Base-by-base conservation (phyloP, 2,113 vertebrate species). In the Ailuropoda melanoleuca region DNA sequence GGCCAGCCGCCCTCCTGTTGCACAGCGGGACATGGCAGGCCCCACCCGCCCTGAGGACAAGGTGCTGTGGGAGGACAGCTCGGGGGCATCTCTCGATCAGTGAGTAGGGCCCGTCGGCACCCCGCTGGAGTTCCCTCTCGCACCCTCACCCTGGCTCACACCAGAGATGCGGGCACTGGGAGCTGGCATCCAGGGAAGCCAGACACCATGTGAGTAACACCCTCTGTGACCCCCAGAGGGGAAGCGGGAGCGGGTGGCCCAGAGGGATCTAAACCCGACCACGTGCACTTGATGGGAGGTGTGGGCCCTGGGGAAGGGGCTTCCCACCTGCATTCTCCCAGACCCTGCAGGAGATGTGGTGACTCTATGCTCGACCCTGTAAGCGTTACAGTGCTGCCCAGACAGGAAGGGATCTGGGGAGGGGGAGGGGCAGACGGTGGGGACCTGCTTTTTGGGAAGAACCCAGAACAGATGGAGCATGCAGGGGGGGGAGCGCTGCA, bases 1-100 rank as follows among this genome's bases (percentile, higher is more conserved):
- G 81, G n/a, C 15, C 48, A 26, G 77, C 37, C n/a, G 0, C 23
- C 1, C 17, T 72, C 15, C 3, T 0, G 4, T 4, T 0, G 19
- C 4, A 23, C 3, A 24, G 43, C 10, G 1, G 23, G 48, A 8
- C 37, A 26, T 2, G 0, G 1, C 1, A 15, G 46, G 8, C 5
- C 82, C 46, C 6, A 4, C 24, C 6, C 3, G 39, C 34, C n/a
- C 21, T 7, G 31, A 43, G 84, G 62, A n/a, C 2, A 12, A 21
- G 77, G 34, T 9, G 34, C 48, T 18, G 14, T 3, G 48, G 46
- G 34, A 86, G n/a, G 19, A 8, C 23, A 9, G 26, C 37, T 53
- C 9, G 0, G 17, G 46, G 39, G 23, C 56, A 2, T 21, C 70
- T 29, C 29, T 15, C 24, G 3, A 17, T 8, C 11, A 4, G 21